Conservation (phyloP, 2,113 vertebrate genomes). For the Laticauda laticaudata region DNA sequence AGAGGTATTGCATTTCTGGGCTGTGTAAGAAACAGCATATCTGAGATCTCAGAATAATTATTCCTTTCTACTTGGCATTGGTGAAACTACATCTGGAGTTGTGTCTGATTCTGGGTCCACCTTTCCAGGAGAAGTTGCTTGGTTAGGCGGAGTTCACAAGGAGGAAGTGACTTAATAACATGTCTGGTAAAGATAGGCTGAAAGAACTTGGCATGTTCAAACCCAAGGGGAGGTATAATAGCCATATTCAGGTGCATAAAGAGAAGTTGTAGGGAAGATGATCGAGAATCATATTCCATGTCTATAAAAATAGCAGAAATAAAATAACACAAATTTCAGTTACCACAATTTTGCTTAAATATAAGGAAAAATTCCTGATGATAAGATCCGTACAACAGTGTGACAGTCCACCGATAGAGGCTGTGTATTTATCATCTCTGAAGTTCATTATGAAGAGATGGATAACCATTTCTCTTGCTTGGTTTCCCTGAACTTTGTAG, state of each 20-base stretch:
- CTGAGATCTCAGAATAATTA: background rate
- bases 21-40: background rate
- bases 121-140: background rate
- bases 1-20: background rate
- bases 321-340: background rate
- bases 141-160: background rate
- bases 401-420: background rate
- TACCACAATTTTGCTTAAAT: background rate
- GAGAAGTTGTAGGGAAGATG: background rate
- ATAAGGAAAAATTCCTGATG: background rate
- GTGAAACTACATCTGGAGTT: background rate
- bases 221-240: background rate
- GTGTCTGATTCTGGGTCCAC: background rate
- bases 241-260: background rate
- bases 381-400: background rate
- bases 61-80: background rate
- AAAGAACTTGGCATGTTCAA: background rate
- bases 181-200: background rate
- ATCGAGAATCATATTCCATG: background rate
- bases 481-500: background rate
- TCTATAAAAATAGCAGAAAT: background rate
- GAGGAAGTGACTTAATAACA: background rate
- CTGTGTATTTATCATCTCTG: background rate
- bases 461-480: background rate
- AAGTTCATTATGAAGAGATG: background rate